Percentiles rank a stretch among this genome's conserved stretches.
phyloP scores from a whole-genome alignment of 2,888 invertebrate species.

The Caradrina clavipalpis region DNA sequence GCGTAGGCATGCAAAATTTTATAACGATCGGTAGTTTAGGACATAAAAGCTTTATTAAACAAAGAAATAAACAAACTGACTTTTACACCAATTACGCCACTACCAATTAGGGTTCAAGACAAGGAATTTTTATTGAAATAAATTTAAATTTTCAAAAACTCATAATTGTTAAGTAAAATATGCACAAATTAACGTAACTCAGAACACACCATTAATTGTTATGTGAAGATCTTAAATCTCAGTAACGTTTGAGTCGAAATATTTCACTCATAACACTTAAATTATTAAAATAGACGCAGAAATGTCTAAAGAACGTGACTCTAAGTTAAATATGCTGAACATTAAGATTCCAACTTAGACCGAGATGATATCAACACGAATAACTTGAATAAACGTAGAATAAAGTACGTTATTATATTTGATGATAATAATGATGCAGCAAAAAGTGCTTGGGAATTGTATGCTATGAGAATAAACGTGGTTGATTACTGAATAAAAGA shows the following conservation, averaged over 20 bases:
- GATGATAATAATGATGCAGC: conserved; percentile 53
- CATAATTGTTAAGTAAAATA: background rate
- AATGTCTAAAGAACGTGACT: conserved; percentile 63
- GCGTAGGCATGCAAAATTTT: no score
- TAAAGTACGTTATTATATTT: conserved; percentile 57
- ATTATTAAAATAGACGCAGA: conserved; percentile 55
- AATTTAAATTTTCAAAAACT: background rate
- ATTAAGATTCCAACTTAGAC: conserved; percentile 66
- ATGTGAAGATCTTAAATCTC: conserved; percentile 52
- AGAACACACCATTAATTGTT: conserved; percentile 30
- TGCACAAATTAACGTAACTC: conserved; percentile 27
- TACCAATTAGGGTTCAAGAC: background rate
- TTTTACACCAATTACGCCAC: no score
- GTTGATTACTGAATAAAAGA: conserved; percentile 22
- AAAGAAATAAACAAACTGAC: no score
- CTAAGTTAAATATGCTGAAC: conserved; percentile 58
- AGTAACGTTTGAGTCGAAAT: conserved; percentile 40
- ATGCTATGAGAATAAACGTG: conserved; percentile 28
- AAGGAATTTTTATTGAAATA: background rate
- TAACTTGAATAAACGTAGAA: conserved; percentile 56
- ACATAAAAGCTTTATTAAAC: no score
- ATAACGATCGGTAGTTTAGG: no score
- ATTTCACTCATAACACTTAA: conserved; percentile 46
- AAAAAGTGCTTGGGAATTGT: conserved; percentile 48
- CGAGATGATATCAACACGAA: conserved; percentile 65